These are phyloP conservation scores for Sweltsa coloradensis DNA, from an alignment of 1,140 invertebrate genomes.

Conservation along the genomic window DNA sequence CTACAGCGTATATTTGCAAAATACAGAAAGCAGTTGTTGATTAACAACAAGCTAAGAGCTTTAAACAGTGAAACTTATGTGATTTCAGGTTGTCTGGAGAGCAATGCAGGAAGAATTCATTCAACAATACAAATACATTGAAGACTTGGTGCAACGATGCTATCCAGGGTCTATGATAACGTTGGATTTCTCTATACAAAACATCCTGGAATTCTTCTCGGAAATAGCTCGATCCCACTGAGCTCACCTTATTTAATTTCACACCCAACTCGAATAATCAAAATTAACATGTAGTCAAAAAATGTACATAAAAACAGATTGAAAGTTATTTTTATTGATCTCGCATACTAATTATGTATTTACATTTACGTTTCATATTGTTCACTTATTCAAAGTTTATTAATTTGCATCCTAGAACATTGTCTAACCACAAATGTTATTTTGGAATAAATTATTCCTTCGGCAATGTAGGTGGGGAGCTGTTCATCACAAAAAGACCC, in stretches of 20 bases:
- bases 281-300: neutral
- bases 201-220: conserved; percentile 93
- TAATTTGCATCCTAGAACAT: neutral
- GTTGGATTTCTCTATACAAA: conserved; percentile 91
- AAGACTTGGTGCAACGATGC: conserved; percentile 87
- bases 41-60: conserved; percentile 30
- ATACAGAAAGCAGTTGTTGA: no score
- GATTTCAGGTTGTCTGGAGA: conserved; percentile 84
- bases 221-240: conserved; percentile 95
- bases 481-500: neutral
- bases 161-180: conserved; percentile 93
- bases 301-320: neutral
- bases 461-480: neutral
- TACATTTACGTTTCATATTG: neutral
- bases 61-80: neutral
- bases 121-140: conserved; percentile 88
- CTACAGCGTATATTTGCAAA: no score
- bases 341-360: neutral
- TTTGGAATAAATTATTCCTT: neutral
- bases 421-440: neutral
- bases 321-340: neutral
- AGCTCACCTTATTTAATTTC: conserved; percentile 10
- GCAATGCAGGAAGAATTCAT: conserved; percentile 99
- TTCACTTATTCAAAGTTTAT: neutral
- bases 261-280: neutral